Evolutionary conservation across 2,797 vertebrate genomes (phyloP), one percentile per base, ranked within the genome.

Genomic region (Tauraco hartlaubi): DNA sequence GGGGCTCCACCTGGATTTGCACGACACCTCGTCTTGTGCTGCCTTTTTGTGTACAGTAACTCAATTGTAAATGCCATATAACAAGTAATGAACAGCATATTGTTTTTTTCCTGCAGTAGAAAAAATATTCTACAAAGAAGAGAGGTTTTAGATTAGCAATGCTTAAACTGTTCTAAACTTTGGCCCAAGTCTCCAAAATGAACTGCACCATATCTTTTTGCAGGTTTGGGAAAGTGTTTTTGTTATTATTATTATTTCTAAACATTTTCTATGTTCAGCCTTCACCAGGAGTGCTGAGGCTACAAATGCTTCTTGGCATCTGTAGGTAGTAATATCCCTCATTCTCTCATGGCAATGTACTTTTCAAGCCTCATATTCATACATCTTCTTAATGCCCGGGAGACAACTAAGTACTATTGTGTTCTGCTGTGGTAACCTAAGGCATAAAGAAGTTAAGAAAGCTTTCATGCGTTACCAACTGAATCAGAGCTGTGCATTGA

Each of bases 261-360:
- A 91, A 46, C 4, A 58, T 74, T 88, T 92, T 35, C 43, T 80
- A 9, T 74, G 54, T 81, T 94, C 62, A 85, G 61, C 56, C 54
- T 80, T 85, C 35, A 83, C 31, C n/a, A 66, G 33, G 80, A 94
- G 4, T 58, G 54, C 58, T 88, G 78, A 85, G 61, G 66, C 68
- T 88, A 94, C 88, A 90, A 94, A 95, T 72, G 68, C 62, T 94
- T 93, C 91, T 91, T 96, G 95, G 75, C 87, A 95, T 88, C 75
- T 80, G 79, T 90, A 92, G 56, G 26, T 63, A 94, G 46, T 26
- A 95, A 91, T 91, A 93, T 87, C 55, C 61, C 54, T 96, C 81
- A 85, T 74, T 46, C 67, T 92, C 67, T 79, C 88, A 82, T 82
- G 25, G 80, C 46, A 72, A 29, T 77, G 78, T 62, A 76, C 75